phyloP scores from a whole-genome alignment of 2,113 vertebrate species.

The Lophotis ruficrista region DNA sequence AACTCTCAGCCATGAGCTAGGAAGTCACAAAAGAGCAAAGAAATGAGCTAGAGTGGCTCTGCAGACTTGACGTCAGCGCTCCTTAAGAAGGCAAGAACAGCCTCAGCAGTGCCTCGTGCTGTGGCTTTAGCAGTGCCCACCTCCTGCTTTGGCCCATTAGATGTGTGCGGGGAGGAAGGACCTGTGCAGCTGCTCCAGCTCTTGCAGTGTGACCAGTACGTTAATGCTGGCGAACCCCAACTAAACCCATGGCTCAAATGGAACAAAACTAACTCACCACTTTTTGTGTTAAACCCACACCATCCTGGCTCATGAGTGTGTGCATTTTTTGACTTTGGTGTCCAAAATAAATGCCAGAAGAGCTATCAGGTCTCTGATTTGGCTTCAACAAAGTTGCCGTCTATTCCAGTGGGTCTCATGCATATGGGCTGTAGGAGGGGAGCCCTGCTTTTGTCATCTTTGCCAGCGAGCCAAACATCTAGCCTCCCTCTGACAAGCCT shows the following conservation, averaged over 20 bases:
- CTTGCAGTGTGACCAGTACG: neutral
- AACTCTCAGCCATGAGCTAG: neutral
- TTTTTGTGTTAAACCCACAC: neutral
- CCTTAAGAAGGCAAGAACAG: neutral
- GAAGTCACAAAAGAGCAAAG: neutral
- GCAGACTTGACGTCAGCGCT: neutral
- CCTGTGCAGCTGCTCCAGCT: neutral
- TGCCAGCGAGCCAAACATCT: neutral
- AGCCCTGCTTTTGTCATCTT: neutral
- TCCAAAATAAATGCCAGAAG: neutral
- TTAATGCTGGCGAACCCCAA: neutral
- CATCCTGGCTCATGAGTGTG: neutral
- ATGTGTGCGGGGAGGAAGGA: accelerated
- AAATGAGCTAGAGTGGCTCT: neutral
- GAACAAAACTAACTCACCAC: neutral
- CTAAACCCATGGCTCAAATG: neutral
- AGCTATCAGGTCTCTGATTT: neutral
- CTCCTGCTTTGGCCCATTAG: neutral
- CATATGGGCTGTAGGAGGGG: neutral
- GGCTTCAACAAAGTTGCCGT: neutral
- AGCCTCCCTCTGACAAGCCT: neutral
- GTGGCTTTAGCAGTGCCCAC: neutral
- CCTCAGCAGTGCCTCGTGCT: neutral
- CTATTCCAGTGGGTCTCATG: neutral
- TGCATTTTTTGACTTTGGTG: accelerated